phyloP scores from a whole-genome alignment of 2,888 invertebrate species.

The Polyommatus icarus region DNA sequence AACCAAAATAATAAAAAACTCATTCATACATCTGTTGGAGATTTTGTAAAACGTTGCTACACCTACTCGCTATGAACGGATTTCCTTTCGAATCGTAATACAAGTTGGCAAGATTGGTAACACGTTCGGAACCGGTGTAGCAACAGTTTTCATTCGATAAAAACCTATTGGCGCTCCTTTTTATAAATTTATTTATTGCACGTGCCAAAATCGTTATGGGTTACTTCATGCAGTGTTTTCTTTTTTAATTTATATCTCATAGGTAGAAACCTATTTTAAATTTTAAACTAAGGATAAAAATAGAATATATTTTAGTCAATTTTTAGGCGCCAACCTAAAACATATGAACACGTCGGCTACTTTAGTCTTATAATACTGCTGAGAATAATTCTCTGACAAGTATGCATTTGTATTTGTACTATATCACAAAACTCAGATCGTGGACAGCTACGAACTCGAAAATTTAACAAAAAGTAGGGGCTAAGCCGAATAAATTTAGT shows the following conservation, averaged over 20 bases:
- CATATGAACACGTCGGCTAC: conserved; percentile 40
- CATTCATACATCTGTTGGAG: conserved; percentile 57
- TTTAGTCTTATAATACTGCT: conserved; percentile 64
- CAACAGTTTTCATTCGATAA: conserved; percentile 29
- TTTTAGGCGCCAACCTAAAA: conserved; percentile 7
- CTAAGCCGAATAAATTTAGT: conserved; percentile 58
- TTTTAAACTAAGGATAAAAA: not conserved
- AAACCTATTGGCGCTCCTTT: conserved; percentile 27
- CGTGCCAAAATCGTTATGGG: not conserved
- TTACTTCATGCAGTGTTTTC: not conserved
- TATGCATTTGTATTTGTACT: conserved; percentile 73
- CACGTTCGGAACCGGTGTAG: conserved; percentile 32
- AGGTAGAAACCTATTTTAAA: not conserved
- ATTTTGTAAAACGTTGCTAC: conserved; percentile 39
- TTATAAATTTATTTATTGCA: conserved; percentile 16
- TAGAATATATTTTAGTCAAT: not conserved
- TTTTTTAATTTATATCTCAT: not conserved
- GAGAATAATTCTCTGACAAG: conserved; percentile 52
- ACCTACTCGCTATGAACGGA: conserved; percentile 34
- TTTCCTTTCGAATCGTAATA: conserved; percentile 31
- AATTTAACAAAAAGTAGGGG: conserved; percentile 46
- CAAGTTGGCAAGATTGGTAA: conserved; percentile 44
- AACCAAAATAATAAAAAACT: conserved; percentile 63
- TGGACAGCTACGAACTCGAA: conserved; percentile 24
- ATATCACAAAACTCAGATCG: conserved; percentile 63